Percentiles rank a stretch among this genome's conserved stretches.
Evolutionary conservation across 2,113 vertebrate genomes (phyloP).

Genomic region (Melanostigma gelatinosum): DNA sequence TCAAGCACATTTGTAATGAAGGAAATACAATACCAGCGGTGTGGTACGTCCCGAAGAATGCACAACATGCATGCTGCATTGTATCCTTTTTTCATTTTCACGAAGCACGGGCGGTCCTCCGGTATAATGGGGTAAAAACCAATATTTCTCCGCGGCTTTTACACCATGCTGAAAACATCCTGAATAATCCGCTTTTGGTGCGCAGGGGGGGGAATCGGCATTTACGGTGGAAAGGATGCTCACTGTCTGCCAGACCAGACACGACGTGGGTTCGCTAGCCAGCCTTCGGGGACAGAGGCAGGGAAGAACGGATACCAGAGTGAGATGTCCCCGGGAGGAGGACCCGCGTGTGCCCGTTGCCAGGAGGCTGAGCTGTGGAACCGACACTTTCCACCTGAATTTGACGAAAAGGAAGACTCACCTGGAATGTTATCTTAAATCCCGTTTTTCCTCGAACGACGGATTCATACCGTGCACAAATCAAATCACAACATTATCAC

Average conservation of each 20-base stretch:
- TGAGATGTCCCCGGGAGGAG: slow-evolving; percentile 83
- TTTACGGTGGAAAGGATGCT: slow-evolving; percentile 59
- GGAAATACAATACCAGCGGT: slow-evolving; percentile 74
- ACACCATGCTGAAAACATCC: slow-evolving; percentile 75
- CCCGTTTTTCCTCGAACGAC: slow-evolving; percentile 43
- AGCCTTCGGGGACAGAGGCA: slow-evolving; percentile 78
- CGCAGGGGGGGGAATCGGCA: slow-evolving; percentile 28
- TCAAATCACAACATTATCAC: slow-evolving; percentile 79
- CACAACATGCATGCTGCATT: slow-evolving; percentile 79
- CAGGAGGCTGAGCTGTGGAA: slow-evolving; percentile 78
- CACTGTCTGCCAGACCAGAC: slow-evolving; percentile 74
- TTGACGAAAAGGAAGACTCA: slow-evolving; percentile 62
- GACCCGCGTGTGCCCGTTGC: slow-evolving; percentile 83
- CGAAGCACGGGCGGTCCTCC: slow-evolving; percentile 80
- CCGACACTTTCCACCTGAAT: slow-evolving; percentile 67
- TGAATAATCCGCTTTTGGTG: slow-evolving; percentile 77
- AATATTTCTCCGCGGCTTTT: slow-evolving; percentile 79
- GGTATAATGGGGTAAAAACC: slow-evolving; percentile 74
- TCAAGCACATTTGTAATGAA: slow-evolving; percentile 52
- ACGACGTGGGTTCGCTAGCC: slow-evolving; percentile 70
- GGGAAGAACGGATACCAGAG: slow-evolving; percentile 81
- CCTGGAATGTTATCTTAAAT: slow-evolving; percentile 66
- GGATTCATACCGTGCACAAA: slow-evolving; percentile 41
- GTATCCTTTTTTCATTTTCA: slow-evolving; percentile 79
- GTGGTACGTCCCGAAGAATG: slow-evolving; percentile 74